Base-by-base conservation (phyloP, 2,888 invertebrate genomes). In the Melieria crassipennis region DNA sequence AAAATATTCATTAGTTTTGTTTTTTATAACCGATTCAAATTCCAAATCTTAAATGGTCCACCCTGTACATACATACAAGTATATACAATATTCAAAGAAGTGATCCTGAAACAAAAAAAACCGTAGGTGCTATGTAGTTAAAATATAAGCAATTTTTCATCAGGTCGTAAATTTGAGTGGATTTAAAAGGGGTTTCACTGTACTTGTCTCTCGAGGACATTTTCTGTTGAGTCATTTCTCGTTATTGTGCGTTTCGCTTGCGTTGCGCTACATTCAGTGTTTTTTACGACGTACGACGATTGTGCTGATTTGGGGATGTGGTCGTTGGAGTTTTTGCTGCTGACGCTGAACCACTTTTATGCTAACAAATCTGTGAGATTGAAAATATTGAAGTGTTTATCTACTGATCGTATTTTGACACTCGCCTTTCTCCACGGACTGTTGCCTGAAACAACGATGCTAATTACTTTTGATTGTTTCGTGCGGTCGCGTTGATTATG, bases 201-300 rank as follows among this genome's bases (percentile, higher is more conserved):
- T 30, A 30, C 30, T 30, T 30, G 30, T 43, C 42, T 46, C 30
- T 46, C 61, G 52, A 56, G 66, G 46, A 58, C 58, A 48, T 63
- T 50, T 62, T 69, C 75, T 75, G 80, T 76, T 57, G n/a, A 73
- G 78, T 81, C 81, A 80, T 78, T 30, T 30, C 30, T 30, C 30
- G 30, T 30, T 30, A 30, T 30, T 30, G 30, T 30, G 30, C 30
- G 30, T 2, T 30, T 30, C 30, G 30, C 30, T 30, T 30, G 30
- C 30, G 30, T 30, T 30, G 30, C 30, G 30, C 30, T 30, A 30
- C 30, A 30, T 30, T 30, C 30, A 30, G 30, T 30, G 30, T 3
- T 30, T 1, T 1, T 30, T 30, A 30, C 3, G 30, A 30, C 30
- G 30, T 30, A 30, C 2, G 30, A 30, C 30, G 30, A 3, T 30